Base-by-base conservation (phyloP, 2,888 invertebrate genomes). In the Allacma fusca region DNA sequence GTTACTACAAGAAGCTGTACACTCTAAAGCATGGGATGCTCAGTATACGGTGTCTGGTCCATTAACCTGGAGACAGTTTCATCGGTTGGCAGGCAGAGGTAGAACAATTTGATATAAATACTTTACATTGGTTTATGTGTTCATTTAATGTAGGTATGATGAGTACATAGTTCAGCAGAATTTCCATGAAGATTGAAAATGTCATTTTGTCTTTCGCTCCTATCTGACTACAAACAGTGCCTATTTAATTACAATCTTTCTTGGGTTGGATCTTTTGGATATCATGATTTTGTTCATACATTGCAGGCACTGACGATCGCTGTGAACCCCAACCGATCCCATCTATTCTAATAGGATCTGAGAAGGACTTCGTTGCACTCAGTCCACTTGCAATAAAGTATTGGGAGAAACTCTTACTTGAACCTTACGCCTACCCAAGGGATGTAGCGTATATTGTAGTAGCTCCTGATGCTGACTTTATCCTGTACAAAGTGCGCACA, bases 301-400 rank as follows among this genome's bases (percentile, higher is more conserved):
- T 34, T 34, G 34, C 28, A 88, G 89, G 96, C 76, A 95, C 96
- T 76, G 95, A 95, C 86, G 97, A 97, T 86, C 93, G 96, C 81
- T 97, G 96, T 88, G 97, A 97, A 86, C 97, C 98, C 44, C 98
- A 98, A 87, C 97, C 98, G 0, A 95, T 98, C 85, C 98, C 98
- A 26, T 94, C 95, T 4, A 89, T 98, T 67, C 91, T 97, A 76
- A 96, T 97, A 59, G 97, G 97, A 0, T 94, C 95, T 87, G 98
- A 98, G 86, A 93, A 95, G 85, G 98, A 98, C 86, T 96, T 97
- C 94, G 88, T 98, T 67, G 93, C 96, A 7, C 88, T 97, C 59
- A 94, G 97, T n/a, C 98, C 98, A 0, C 94, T 96, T 86, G 94
- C 97, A 70, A 90, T 98, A 62, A 92, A 94, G 79, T 96, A 94